Base-by-base conservation (phyloP, 1,140 invertebrate genomes). In the Tenebrio molitor region DNA sequence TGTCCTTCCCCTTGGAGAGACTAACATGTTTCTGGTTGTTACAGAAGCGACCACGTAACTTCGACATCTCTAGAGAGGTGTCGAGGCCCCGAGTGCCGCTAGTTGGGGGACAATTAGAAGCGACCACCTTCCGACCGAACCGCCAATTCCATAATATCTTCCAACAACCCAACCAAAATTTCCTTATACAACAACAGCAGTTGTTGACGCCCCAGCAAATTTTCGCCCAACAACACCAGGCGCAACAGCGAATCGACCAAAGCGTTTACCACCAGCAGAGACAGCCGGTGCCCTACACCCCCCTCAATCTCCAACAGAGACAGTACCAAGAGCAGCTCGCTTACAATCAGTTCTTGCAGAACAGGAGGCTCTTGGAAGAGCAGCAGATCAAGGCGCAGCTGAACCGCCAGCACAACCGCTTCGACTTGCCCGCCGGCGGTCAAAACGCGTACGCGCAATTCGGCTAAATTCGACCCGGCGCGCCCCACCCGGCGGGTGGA, bases 71-170 rank as follows among this genome's bases (percentile, higher is more conserved):
- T 62, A 70, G 71, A 72, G 75, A 77, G 73, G 75, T 76, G 44
- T 71, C 76, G 44, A 64, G 70, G 64, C 69, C 77, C 67, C 74
- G 25, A 65, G 73, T 71, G 62, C 76, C 70, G 69, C 71, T 75
- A 76, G 74, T 79, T 39, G 81, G 80, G 77, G 80, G 79, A 74
- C 76, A 81, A 66, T 74, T 81, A 68, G 77, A 81, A 65, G 71
- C 79, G 14, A 83, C 82, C 44, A 83, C 82, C 1, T 83, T 76
- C 68, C 77, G 82, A 8, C 81, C 81, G 25, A 71, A 74, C 8
- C 70, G 69, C 15, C 25, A 69, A 66, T 66, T 66, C 36, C 50
- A 58, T 14, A 68, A 68, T 68, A 50, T 68, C 58, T 62, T 44
- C 15, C 69, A 71, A 53, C 73, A 71, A 46, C 65, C 17, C 16